phyloP scores from a whole-genome alignment of 2,113 vertebrate genomes.

The Chlorocebus sabaeus region DNA sequence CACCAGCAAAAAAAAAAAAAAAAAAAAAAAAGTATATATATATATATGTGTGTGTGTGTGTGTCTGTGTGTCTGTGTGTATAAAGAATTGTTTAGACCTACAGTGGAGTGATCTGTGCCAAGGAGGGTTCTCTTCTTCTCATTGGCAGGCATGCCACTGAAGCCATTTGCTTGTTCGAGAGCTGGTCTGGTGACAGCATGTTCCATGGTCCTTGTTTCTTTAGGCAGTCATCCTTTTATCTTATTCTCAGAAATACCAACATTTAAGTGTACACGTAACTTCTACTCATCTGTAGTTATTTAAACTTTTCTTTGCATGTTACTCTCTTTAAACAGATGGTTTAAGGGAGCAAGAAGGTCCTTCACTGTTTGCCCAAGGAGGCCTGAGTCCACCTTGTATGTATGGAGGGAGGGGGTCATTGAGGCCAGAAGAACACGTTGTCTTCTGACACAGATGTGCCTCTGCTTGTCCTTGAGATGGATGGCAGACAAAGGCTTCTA shows the following conservation, averaged over 20 bases:
- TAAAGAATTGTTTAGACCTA: background rate
- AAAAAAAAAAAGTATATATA: too few species aligned
- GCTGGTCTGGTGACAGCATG: background rate
- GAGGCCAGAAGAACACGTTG: fast-evolving
- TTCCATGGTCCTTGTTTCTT: background rate
- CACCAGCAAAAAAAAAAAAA: background rate
- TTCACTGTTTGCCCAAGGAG: background rate
- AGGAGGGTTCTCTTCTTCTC: background rate
- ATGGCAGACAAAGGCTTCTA: background rate
- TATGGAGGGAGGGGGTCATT: background rate
- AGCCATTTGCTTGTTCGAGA: background rate
- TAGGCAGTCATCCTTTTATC: background rate
- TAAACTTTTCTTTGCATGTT: background rate
- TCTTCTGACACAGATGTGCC: background rate
- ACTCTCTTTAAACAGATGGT: background rate
- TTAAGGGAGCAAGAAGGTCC: background rate
- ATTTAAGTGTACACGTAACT: background rate
- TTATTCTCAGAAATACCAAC: background rate
- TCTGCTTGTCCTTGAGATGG: fast-evolving
- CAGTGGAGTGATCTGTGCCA: background rate
- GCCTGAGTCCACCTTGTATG: background rate
- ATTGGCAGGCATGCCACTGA: background rate
- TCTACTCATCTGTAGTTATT: background rate
- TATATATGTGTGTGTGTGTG: fast-evolving
- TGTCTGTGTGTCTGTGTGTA: background rate